phyloP scores from a whole-genome alignment of 2,797 vertebrate species.

The Galago senegalensis region DNA sequence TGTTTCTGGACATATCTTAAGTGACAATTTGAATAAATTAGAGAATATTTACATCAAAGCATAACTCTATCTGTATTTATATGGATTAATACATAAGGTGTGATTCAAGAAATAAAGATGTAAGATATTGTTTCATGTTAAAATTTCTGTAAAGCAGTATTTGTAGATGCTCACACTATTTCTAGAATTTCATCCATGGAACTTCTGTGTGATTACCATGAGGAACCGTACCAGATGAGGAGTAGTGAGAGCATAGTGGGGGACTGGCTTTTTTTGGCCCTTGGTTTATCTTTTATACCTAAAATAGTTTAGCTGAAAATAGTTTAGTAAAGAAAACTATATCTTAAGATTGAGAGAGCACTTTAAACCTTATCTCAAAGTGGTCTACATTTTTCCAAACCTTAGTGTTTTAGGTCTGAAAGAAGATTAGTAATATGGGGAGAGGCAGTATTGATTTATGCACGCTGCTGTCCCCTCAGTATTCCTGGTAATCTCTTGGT shows the following conservation, averaged over 20 bases:
- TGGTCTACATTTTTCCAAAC: conserved; percentile 42
- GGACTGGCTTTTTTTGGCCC: not conserved
- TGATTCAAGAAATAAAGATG: not conserved
- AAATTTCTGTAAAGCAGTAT: not conserved
- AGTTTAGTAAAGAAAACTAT: conserved; percentile 11
- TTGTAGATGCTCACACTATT: not conserved
- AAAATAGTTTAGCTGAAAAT: conserved; percentile 28
- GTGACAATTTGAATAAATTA: conserved; percentile 32
- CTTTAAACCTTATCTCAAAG: conserved; percentile 65
- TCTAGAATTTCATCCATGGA: not conserved
- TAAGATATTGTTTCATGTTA: not conserved
- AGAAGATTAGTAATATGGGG: conserved; percentile 73
- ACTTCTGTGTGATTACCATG: not conserved
- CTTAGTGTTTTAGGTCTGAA: conserved; percentile 75
- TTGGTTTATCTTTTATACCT: not conserved
- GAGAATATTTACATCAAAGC: not conserved
- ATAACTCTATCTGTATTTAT: not conserved
- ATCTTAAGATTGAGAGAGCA: conserved; percentile 62
- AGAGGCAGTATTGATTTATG: conserved; percentile 79
- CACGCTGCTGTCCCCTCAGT: conserved; percentile 57
- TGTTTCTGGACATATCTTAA: not conserved
- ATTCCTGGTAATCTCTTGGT: conserved; percentile 69
- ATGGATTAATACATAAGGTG: not conserved
- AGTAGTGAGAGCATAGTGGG: accelerated
- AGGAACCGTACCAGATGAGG: accelerated